These are phyloP conservation scores for Eulemur coronatus DNA, from an alignment of 2,797 vertebrate genomes.

Conservation along the genomic window DNA sequence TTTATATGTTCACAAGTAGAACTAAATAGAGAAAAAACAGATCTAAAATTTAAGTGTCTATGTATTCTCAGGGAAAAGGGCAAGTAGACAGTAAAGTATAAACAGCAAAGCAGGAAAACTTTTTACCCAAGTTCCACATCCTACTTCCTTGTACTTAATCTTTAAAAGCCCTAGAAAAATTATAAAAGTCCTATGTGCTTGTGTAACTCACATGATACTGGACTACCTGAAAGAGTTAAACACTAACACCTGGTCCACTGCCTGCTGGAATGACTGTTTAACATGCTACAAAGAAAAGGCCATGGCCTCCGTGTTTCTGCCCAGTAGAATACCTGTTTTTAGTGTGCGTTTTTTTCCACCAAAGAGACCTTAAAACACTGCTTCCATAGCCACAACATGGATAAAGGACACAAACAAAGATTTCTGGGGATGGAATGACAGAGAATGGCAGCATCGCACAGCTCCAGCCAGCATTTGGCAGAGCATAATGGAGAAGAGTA, in stretches of 20 bases:
- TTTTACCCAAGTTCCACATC: neutral
- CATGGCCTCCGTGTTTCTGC: conserved; percentile 34
- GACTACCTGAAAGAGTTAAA: conserved; percentile 25
- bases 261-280: neutral
- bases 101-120: neutral
- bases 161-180: neutral
- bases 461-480: conserved; percentile 56
- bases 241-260: neutral
- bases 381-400: neutral
- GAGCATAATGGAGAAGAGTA: conserved; percentile 34
- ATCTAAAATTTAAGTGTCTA: neutral
- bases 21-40: neutral
- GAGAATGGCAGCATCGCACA: conserved; percentile 23
- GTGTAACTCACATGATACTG: neutral
- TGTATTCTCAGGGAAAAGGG: neutral
- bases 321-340: conserved; percentile 31
- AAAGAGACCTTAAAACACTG: conserved; percentile 53
- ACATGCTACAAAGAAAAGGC: neutral
- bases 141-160: neutral
- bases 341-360: neutral
- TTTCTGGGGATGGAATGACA: conserved; percentile 19
- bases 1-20: neutral
- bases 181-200: neutral
- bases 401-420: conserved; percentile 51
- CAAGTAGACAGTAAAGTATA: neutral